phyloP scores from a whole-genome alignment of 2,113 vertebrate genomes.

The Cisticola juncidis region DNA sequence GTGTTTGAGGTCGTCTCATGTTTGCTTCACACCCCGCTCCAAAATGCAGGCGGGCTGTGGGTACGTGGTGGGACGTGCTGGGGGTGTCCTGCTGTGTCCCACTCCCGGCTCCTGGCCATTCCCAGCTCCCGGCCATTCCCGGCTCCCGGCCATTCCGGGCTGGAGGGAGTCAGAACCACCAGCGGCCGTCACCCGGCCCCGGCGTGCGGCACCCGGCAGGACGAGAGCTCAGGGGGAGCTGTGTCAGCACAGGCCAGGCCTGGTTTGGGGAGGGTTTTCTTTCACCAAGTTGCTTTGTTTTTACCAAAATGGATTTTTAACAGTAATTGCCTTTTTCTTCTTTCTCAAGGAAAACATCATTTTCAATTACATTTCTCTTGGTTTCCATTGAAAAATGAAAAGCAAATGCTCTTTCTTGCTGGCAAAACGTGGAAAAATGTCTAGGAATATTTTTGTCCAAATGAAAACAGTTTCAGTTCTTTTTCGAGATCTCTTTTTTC shows the following conservation, averaged over 20 bases:
- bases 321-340: background rate
- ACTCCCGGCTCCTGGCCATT: background rate
- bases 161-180: accelerated
- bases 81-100: background rate
- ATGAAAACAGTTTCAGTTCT: conserved; percentile 58
- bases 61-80: background rate
- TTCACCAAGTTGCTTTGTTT: conserved; percentile 25
- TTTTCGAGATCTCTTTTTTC: conserved; percentile 47
- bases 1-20: conserved; percentile 33
- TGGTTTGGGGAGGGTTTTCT: background rate
- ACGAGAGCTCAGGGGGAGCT: background rate
- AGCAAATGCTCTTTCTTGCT: conserved; percentile 41
- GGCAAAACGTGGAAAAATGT: conserved; percentile 52
- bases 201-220: accelerated
- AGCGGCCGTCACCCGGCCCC: accelerated
- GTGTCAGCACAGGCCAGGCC: background rate
- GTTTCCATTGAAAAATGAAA: conserved; percentile 64
- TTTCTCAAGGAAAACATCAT: conserved; percentile 15
- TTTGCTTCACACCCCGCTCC: conserved; percentile 46
- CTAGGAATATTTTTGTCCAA: conserved; percentile 63
- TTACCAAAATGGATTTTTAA: conserved; percentile 17
- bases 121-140: background rate
- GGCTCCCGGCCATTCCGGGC: background rate
- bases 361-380: conserved; percentile 42
- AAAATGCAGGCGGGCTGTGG: background rate